phyloP scores from a whole-genome alignment of 2,888 invertebrate genomes.

The Myopa testacea region DNA sequence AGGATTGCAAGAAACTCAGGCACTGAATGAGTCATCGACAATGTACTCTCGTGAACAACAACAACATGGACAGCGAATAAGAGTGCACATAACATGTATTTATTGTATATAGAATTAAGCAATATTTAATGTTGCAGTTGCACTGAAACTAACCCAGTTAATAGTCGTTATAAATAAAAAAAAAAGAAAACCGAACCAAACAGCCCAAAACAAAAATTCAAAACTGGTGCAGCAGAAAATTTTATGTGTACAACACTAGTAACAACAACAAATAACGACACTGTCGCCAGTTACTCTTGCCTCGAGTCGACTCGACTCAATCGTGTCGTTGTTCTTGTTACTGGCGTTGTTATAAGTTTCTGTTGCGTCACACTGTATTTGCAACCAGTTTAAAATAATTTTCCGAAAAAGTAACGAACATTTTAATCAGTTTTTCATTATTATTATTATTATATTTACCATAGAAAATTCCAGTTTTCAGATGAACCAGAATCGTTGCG shows the following conservation, averaged over 20 bases:
- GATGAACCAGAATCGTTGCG: background rate
- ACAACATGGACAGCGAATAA: too few species aligned
- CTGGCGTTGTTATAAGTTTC: background rate
- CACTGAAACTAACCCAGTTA: background rate
- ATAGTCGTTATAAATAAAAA: background rate
- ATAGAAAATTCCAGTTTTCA: too few species aligned
- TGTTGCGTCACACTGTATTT: background rate
- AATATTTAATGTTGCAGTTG: background rate
- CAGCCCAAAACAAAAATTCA: too few species aligned
- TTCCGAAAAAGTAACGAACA: background rate
- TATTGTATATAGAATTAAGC: background rate
- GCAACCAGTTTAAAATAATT: conserved; percentile 9
- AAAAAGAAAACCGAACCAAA: background rate
- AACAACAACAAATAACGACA: background rate
- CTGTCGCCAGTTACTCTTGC: too few species aligned
- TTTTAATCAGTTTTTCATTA: background rate
- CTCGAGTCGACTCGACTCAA: too few species aligned
- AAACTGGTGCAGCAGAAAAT: background rate
- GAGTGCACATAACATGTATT: background rate
- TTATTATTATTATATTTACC: background rate
- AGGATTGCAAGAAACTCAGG: too few species aligned
- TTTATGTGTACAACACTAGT: background rate
- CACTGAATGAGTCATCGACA: too few species aligned
- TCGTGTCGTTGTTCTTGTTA: background rate
- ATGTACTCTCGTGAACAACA: too few species aligned